Evolutionary conservation across 2,888 invertebrate genomes (phyloP), one percentile per base, ranked within the genome.

Genomic region (Oasisia sp.): DNA sequence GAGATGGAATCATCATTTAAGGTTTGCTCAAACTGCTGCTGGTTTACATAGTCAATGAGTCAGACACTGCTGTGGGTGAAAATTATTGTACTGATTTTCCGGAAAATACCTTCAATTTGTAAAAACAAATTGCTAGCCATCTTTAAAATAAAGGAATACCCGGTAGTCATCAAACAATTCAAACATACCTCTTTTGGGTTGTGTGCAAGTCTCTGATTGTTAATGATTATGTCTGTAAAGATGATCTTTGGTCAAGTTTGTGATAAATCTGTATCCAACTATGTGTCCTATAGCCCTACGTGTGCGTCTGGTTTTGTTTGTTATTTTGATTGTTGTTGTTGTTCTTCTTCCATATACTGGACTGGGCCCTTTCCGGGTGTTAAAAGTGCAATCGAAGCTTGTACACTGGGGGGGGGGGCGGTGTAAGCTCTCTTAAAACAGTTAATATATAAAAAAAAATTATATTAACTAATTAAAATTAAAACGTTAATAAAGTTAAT

Each of bases 1-100:
- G 99, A 99, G 96, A 97, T 98, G 94, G 97, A 98, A 56, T 97
- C 97, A 95, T 97, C 98, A 32, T 96, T 95, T 93, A 95, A 94
- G 94, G 96, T 96, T 92, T 93, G 94, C 93, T 90, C 8, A 7
- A 89, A 32, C n/a, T 50, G 9, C 50, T 1, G 9, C 1, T 14
- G 14, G 50, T 50, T 50, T 50, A 14, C 50, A 50, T 50, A 50
- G 9, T 50, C 14, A 50, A 50, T 14, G 9, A 8, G 9, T 50
- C 11, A 9, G 11, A 9, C 0, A 58, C 7, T 74, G 19, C 19
- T 74, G 74, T 19, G 19, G 27, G 27, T 19, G 74, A 7, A 27
- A 27, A 27, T 74, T 27, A 74, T 27, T 7, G 27, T 74, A 27
- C 27, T 74, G 74, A 14, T 56, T 19, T 7, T 74, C 3, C 7